Conservation (phyloP, 2,113 vertebrate species). For the Origma solitaria region DNA sequence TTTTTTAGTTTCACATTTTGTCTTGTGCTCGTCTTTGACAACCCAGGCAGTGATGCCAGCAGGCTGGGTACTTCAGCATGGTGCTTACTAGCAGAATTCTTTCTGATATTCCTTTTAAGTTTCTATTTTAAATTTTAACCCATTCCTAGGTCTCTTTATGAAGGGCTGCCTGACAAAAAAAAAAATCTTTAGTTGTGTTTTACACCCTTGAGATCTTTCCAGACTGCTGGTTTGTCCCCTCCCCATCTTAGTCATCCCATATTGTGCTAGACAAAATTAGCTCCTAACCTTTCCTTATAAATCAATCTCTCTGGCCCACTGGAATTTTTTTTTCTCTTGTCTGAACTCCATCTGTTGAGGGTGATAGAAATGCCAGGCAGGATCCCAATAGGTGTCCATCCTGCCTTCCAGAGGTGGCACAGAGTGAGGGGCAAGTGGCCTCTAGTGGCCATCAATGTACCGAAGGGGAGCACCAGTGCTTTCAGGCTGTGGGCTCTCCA, state of each 20-base stretch:
- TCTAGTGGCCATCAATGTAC: background rate
- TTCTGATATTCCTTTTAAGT: background rate
- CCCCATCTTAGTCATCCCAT: slow-evolving; percentile 55
- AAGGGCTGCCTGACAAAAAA: background rate
- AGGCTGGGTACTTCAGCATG: background rate
- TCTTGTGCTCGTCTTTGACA: background rate
- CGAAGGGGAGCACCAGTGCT: background rate
- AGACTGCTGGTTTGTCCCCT: slow-evolving; percentile 36
- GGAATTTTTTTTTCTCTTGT: background rate
- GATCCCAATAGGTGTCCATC: background rate
- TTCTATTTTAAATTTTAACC: background rate
- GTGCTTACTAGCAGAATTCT: background rate
- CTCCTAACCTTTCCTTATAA: slow-evolving; percentile 46
- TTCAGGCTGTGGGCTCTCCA: background rate
- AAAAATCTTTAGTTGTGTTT: background rate
- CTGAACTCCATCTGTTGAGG: background rate
- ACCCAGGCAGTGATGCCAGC: background rate
- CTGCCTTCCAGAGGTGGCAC: background rate
- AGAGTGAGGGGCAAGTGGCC: slow-evolving; percentile 30
- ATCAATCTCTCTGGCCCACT: slow-evolving; percentile 25
- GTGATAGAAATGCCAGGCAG: background rate
- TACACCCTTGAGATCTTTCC: slow-evolving; percentile 44
- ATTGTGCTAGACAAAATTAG: slow-evolving; percentile 43
- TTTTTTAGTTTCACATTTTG: background rate
- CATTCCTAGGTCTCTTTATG: background rate